Evolutionary conservation across 2,888 invertebrate species (phyloP), one percentile per base, ranked within the genome.

Genomic region (Himalopsyche tibetana): DNA sequence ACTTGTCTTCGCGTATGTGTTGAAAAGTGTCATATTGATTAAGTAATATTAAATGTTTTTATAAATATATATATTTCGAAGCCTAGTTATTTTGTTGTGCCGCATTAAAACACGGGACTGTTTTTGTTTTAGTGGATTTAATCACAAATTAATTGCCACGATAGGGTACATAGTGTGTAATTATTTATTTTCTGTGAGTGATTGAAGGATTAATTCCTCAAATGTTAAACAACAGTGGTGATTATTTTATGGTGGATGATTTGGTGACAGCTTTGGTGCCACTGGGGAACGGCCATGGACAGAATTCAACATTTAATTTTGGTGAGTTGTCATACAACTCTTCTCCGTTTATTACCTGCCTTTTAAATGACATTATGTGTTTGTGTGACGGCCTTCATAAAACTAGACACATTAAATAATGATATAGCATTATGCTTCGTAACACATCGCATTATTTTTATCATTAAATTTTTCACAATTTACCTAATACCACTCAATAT

Each of bases 191-290:
- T 38, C 51, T 80, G 55, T 82, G 79, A 80, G 85, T 83, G 85
- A 56, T 55, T 55, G 36, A 74, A 82, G 81, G 79, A 86, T 82
- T 74, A 63, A 80, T 36, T 82, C 79, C 42, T 83, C 87, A 84
- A 91, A 92, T 93, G 93, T 92, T 93, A 92, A 93, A 93, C 91
- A 91, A 91, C 90, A 92, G 93, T 92, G 91, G 92, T 87, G 87
- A 86, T 93, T 93, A 91, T 93, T 93, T 93, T 93, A 93, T 93
- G 93, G 93, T 93, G 93, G 93, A 93, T 93, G 93, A 93, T 92
- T 91, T 93, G 93, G 93, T 93, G 93, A 93, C 93, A 90, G 93
- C 93, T 91, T 93, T 93, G 92, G 74, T 74, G 74, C 93, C 93
- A 90, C 91, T 93, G 92, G 93, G 93, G 91, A 93, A 93, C 92